phyloP scores from a whole-genome alignment of 2,797 vertebrate genomes.

The Acipenser oxyrinchus region DNA sequence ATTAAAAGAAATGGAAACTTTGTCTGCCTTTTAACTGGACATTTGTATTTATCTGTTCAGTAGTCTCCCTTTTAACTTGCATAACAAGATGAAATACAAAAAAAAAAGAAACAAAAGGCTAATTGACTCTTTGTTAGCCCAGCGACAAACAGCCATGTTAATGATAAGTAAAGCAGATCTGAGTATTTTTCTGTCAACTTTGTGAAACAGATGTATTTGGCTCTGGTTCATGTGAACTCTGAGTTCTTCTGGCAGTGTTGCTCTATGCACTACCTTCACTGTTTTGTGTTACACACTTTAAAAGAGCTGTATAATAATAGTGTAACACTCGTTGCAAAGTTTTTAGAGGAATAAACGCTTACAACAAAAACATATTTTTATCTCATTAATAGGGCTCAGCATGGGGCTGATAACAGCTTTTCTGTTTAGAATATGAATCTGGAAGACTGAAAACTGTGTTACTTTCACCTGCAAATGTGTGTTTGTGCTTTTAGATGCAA shows the following conservation, averaged over 20 bases:
- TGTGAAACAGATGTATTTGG: slow-evolving; percentile 34
- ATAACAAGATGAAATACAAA: slow-evolving; percentile 21
- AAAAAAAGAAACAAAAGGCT: slow-evolving; percentile 23
- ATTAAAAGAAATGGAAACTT: slow-evolving; percentile 16
- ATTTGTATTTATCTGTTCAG: slow-evolving; percentile 10
- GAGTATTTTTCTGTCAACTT: slow-evolving; percentile 13
- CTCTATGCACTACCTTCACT: slow-evolving; percentile 59
- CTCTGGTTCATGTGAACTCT: background rate
- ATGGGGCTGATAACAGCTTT: too few species aligned
- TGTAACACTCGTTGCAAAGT: too few species aligned
- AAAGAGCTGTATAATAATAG: too few species aligned
- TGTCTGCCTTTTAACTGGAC: slow-evolving; percentile 12
- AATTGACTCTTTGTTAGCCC: slow-evolving; percentile 29
- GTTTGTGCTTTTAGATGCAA: too few species aligned
- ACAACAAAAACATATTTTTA: too few species aligned
- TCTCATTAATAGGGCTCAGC: too few species aligned
- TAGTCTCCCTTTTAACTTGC: slow-evolving; percentile 15
- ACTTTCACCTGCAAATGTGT: too few species aligned
- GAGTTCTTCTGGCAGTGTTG: slow-evolving; percentile 25
- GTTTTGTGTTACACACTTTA: slow-evolving; percentile 53
- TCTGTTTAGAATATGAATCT: too few species aligned
- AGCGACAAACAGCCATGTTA: slow-evolving; percentile 21
- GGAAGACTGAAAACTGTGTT: too few species aligned
- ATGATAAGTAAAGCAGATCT: slow-evolving; percentile 43
- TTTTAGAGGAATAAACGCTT: too few species aligned